These are phyloP conservation scores for Penaeus japonicus DNA, from an alignment of 1,140 invertebrate species.

Conservation along the genomic window DNA sequence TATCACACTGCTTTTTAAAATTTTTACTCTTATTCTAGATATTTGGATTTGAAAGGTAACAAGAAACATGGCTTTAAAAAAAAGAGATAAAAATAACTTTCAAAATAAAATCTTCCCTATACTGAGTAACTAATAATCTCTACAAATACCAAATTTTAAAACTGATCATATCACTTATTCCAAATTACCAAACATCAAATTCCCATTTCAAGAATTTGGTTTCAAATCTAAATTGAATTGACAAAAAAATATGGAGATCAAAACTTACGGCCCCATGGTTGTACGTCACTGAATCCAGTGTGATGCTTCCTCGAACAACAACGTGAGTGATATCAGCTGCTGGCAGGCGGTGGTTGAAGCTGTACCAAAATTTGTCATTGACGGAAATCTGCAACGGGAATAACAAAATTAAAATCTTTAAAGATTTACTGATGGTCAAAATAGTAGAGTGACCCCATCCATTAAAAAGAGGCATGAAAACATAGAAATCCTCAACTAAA, in stretches of 20 bases:
- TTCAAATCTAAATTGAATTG: not conserved
- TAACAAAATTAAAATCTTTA: not conserved
- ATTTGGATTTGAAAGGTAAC: not conserved
- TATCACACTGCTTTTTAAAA: not conserved
- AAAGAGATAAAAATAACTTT: too few species aligned
- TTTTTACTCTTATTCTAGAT: not conserved
- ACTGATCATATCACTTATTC: too few species aligned
- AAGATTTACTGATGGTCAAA: not conserved
- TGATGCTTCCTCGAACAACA: constrained; percentile 75
- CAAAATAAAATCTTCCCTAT: too few species aligned
- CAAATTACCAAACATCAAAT: too few species aligned
- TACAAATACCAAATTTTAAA: too few species aligned
- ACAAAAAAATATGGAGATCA: not conserved
- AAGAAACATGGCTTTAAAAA: too few species aligned
- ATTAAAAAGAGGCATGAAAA: not conserved
- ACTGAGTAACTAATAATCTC: too few species aligned
- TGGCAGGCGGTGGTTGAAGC: constrained; percentile 76
- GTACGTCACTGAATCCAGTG: constrained; percentile 74
- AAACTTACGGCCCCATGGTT: constrained; percentile 70
- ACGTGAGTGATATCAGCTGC: constrained; percentile 76
- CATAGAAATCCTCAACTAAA: too few species aligned
- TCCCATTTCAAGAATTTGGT: too few species aligned
- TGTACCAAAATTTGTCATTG: constrained; percentile 67
- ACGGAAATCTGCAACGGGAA: constrained; percentile 59
- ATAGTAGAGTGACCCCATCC: not conserved